Base-by-base conservation (phyloP, 1,140 invertebrate species). In the Brachionus manjavacas region DNA sequence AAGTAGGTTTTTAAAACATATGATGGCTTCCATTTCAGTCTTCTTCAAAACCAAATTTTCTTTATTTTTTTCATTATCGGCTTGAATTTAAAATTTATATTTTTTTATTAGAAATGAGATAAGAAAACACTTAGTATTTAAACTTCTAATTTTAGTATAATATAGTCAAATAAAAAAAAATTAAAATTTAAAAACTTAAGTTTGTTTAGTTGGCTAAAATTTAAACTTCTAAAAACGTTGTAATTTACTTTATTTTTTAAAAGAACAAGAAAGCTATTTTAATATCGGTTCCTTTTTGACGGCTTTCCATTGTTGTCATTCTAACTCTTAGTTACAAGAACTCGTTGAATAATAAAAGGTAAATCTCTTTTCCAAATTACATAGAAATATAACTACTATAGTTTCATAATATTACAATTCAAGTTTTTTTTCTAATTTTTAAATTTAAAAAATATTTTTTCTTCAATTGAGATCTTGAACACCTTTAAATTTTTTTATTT, bases 121-220 rank as follows among this genome's bases (percentile, higher is more conserved):
- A 72, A 72, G 68, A 72, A 41, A 72, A 11, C 31, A 72, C 16
- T 72, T 20, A 39, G 39, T 41, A 41, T 39, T 11, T 39, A 16
- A 72, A 16, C 68, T 72, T 72, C 68, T 72, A 72, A 72, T 72
- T 72, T 72, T 72, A 20, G 68, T 72, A 72, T 72, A 72, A 43
- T 72, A 72, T 20, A 72, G n/a, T 72, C 68, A 72, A 41, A 41
- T 43, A 20, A 72, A 72, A 72, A 72, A 41, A 39, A 16, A 68
- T 68, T 68, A 31, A 14, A 68, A 68, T 31, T 68, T 68, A 14
- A 68, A 68, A 31, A 31, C 28, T 68, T 12, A 46, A 72, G 68
- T 72, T 72, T 72, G 35, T 72, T 72, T 72, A 41, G 68, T 39
- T 20, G 35, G 35, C 28, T 0, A 72, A 41, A 72, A 41, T 39